phyloP scores from a whole-genome alignment of 2,797 vertebrate genomes.

The Liparis tanakae region DNA sequence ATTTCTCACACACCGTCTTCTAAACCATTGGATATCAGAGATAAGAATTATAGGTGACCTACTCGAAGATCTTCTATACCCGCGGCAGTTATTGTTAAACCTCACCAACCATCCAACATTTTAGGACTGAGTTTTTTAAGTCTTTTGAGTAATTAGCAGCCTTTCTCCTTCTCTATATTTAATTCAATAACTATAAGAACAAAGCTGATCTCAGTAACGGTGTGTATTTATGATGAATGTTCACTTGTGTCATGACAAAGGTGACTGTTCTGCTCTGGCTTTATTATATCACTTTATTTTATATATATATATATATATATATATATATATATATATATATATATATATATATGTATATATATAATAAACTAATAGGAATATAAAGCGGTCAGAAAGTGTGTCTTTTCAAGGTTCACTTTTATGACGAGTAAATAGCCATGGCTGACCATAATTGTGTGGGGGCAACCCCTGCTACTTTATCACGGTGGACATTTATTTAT shows the following conservation, averaged over 20 bases:
- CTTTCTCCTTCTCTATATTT: neutral
- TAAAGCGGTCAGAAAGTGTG: conserved; percentile 2
- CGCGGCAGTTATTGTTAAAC: conserved; percentile 13
- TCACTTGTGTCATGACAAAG: neutral
- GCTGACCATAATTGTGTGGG: conserved; percentile 24
- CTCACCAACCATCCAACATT: neutral
- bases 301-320: too few relatives aligned
- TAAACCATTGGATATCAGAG: conserved; percentile 10
- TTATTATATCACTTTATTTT: neutral
- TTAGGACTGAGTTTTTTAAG: neutral
- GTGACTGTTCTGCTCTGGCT: neutral
- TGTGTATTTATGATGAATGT: conserved; percentile 1
- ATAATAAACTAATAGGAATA: conserved; percentile 5
- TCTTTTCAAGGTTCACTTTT: conserved; percentile 4
- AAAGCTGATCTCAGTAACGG: conserved; percentile 3
- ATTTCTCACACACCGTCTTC: conserved; percentile 19
- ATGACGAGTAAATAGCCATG: conserved; percentile 29
- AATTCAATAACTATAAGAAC: neutral
- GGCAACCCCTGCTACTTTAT: conserved; percentile 9
- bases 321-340: too few relatives aligned
- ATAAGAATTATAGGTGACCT: conserved; percentile 10
- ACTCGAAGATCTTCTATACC: conserved; percentile 14
- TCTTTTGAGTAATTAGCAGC: neutral
- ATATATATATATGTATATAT: too few relatives aligned
- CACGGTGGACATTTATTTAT: conserved; percentile 16